Evolutionary conservation across 1,140 invertebrate genomes (phyloP), one percentile per base, ranked within the genome.

Genomic region (Drosophila sturtevanti): DNA sequence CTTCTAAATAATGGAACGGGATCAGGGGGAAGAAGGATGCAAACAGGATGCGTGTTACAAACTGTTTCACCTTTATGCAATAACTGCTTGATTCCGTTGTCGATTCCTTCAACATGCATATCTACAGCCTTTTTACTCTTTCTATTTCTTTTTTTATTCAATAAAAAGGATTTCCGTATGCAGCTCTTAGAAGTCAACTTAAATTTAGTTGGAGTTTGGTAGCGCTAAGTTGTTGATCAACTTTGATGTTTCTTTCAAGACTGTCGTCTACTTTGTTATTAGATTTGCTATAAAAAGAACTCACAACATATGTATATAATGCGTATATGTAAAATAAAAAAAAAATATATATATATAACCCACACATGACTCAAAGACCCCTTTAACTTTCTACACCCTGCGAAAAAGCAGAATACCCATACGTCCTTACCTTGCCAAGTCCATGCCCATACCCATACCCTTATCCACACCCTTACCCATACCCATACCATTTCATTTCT

Each of bases 181-280:
- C 16, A 18, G 11, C 41, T 48, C 41, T 18, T 10, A 48, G 41
- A 31, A 16, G 63, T 44, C 31, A 69, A 48, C 37, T 67, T 52
- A 62, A 70, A 76, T 79, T 70, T 58, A 70, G 73, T 68, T 72
- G 61, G 44, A 35, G 6, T 44, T 31, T 44, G 41, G 41, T 44
- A 56, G 61, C 38, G 24, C 14, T 37, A 68, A 61, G 60, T 76
- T 59, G 5, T 55, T 48, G 41, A 41, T 81, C 63, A 68, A 72
- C 66, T 66, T 68, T 71, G 68, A 69, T 69, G 74, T 72, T 78
- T 61, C 31, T 58, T 52, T 68, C 31, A 85, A 87, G 70, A 72
- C 76, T 66, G 63, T 76, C 67, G 60, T 41, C 37, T 64, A 76
- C 68, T 71, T 79, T 82, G 61, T 73, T 87, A 87, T 87, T 87